Percentiles rank a stretch among this genome's conserved stretches.
Conservation (phyloP, 2,888 invertebrate genomes). For the Sialis fuliginosa region DNA sequence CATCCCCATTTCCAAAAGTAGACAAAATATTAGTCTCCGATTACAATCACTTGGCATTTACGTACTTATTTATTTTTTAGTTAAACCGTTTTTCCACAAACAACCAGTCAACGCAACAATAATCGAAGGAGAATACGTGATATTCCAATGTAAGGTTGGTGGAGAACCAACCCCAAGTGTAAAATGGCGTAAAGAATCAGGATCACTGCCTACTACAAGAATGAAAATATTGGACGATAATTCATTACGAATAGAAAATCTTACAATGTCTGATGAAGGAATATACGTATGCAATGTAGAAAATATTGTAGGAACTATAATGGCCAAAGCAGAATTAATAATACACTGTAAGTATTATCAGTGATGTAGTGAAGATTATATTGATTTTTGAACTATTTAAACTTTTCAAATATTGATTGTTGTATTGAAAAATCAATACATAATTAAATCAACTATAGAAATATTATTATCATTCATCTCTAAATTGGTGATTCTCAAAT, state of each 20-base stretch:
- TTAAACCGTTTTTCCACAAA: conserved; percentile 76
- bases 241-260: conserved; percentile 66
- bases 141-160: conserved; percentile 76
- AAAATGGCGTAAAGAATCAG: conserved; percentile 74
- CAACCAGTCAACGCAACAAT: conserved; percentile 77
- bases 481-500: too few relatives aligned
- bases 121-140: conserved; percentile 65
- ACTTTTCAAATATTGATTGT: neutral
- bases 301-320: conserved; percentile 73
- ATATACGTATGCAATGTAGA: conserved; percentile 80
- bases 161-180: conserved; percentile 84
- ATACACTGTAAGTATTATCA: conserved; percentile 64
- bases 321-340: conserved; percentile 68
- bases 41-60: too few relatives aligned
- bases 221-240: conserved; percentile 55
- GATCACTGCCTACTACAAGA: conserved; percentile 67
- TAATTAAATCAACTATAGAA: too few relatives aligned
- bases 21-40: neutral
- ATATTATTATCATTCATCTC: too few relatives aligned
- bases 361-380: neutral
- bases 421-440: neutral
- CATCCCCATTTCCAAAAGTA: neutral
- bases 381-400: neutral
- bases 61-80: too few relatives aligned
- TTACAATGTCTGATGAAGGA: conserved; percentile 70